Evolutionary conservation across 2,797 vertebrate genomes (phyloP).

Genomic region (Ceryle rudis): DNA sequence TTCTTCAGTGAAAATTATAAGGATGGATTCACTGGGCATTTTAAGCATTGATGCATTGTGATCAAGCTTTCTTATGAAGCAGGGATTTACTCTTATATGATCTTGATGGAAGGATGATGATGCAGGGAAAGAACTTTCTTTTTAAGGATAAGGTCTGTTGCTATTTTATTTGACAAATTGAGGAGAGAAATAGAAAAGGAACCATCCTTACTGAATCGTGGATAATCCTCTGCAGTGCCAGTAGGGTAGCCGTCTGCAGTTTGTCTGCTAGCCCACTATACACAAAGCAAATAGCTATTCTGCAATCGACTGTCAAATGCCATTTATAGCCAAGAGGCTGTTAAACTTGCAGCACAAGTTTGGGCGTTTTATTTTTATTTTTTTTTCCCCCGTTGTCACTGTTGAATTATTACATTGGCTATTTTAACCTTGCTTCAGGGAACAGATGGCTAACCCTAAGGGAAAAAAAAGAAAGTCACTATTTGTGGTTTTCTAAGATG

Average conservation of each 20-base stretch:
- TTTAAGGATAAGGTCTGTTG: background rate
- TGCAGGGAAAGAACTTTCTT: background rate
- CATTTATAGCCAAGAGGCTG: constrained; percentile 6
- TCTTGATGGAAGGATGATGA: background rate
- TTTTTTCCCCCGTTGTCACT: background rate
- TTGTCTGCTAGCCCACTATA: background rate
- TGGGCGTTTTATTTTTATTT: background rate
- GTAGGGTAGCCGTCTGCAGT: background rate
- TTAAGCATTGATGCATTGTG: background rate
- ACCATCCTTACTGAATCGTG: background rate
- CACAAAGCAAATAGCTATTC: background rate
- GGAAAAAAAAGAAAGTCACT: background rate
- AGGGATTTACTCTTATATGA: background rate
- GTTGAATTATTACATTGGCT: background rate
- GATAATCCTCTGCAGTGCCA: background rate
- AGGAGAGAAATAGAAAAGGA: background rate
- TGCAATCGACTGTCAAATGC: constrained; percentile 14
- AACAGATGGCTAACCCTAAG: constrained; percentile 32
- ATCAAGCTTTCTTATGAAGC: background rate
- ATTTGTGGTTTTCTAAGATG: background rate
- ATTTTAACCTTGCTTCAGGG: constrained; percentile 39
- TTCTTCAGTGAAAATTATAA: background rate
- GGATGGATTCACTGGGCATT: background rate
- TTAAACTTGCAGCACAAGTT: background rate
- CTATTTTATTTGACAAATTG: background rate